A percentile compares a stretch with the other conserved stretches of the same genome.
Conservation (phyloP, 2,113 vertebrate species). For the Dasyurus viverrinus region DNA sequence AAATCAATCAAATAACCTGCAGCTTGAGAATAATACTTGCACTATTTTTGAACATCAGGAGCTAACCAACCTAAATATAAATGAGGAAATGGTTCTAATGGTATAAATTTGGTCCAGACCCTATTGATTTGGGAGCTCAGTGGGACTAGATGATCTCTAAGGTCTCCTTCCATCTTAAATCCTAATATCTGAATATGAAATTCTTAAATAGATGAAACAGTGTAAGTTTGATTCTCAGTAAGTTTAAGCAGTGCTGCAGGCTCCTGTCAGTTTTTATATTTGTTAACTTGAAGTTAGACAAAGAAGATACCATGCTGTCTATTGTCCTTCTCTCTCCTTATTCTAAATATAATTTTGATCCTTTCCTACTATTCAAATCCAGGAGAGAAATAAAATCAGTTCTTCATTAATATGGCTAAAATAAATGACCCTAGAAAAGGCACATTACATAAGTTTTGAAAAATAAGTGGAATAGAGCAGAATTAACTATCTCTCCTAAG, state of each 20-base stretch:
- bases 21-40: not conserved
- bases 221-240: not conserved
- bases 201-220: not conserved
- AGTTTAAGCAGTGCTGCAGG: not conserved
- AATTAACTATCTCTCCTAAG: not conserved
- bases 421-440: not conserved
- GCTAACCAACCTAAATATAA: not conserved
- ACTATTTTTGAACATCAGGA: not conserved
- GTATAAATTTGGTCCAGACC: not conserved
- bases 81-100: slow-evolving; percentile 1
- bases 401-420: not conserved
- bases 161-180: not conserved
- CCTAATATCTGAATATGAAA: not conserved
- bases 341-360: not conserved
- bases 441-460: not conserved
- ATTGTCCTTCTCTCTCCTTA: not conserved
- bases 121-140: not conserved
- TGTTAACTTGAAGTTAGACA: not conserved
- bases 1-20: not conserved
- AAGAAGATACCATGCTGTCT: not conserved
- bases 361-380: not conserved
- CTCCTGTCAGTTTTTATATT: not conserved
- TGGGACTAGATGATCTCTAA: not conserved
- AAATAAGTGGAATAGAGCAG: not conserved
- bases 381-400: not conserved